Conservation (phyloP, 2,113 vertebrate species). For the Chamaea fasciata region DNA sequence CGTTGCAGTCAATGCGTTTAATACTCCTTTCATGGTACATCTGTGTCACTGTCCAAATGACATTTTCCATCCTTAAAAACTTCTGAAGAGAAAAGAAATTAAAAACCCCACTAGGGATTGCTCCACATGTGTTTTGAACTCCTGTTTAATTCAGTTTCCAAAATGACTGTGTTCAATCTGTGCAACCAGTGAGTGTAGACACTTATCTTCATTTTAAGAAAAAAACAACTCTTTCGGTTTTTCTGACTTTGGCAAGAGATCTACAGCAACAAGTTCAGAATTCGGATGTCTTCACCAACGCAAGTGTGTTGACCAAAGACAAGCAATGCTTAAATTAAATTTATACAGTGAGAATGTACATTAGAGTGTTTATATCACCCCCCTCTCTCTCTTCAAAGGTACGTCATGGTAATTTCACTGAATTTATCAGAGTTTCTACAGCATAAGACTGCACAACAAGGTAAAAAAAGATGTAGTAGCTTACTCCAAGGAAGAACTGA, state of each 20-base stretch:
- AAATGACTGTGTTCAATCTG: background rate
- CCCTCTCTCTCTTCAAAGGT: background rate
- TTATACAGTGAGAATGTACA: background rate
- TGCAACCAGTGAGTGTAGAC: background rate
- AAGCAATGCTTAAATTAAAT: background rate
- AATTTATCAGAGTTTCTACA: background rate
- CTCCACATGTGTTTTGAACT: background rate
- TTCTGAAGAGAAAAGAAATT: background rate
- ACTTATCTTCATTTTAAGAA: background rate
- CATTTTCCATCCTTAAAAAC: background rate
- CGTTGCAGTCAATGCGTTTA: slow-evolving; percentile 11
- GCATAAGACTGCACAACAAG: background rate
- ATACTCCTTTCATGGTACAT: background rate
- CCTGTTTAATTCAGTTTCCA: background rate
- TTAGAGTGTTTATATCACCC: background rate
- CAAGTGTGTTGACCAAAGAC: background rate
- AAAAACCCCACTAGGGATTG: background rate
- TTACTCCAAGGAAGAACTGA: background rate
- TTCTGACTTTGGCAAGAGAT: background rate
- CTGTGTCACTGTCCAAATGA: background rate
- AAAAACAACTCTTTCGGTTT: background rate
- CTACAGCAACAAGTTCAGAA: background rate
- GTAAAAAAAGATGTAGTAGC: background rate
- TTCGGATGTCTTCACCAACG: background rate
- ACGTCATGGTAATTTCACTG: background rate